Percentiles rank a stretch among this genome's conserved stretches.
phyloP scores from a whole-genome alignment of 2,113 vertebrate genomes.

The Regulus satrapa region DNA sequence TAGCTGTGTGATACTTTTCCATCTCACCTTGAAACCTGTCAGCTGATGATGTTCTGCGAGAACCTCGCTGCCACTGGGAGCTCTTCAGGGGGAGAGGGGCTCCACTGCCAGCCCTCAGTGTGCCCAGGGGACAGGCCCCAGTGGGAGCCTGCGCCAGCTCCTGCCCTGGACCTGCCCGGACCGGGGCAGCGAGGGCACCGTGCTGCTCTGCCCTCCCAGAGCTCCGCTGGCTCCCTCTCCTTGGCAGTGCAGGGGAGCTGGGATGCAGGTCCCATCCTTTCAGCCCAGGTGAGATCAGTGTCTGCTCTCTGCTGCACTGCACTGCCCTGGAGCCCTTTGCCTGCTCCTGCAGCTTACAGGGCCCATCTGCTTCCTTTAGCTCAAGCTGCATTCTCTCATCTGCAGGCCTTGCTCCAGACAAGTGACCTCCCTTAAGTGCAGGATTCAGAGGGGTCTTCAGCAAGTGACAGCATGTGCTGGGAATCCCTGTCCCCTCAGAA shows the following conservation, averaged over 20 bases:
- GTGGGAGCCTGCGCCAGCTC: not conserved
- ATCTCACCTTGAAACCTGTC: conserved; percentile 29
- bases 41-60: not conserved
- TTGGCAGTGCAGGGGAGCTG: not conserved
- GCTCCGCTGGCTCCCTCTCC: accelerated
- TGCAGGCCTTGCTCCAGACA: not conserved
- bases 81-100: not conserved
- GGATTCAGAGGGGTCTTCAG: not conserved
- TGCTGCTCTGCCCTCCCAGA: not conserved
- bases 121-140: not conserved
- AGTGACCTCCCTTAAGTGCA: not conserved
- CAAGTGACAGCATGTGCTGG: not conserved
- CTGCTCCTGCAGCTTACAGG: not conserved
- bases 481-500: not conserved
- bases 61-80: not conserved
- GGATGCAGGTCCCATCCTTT: no score
- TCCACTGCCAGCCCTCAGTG: not conserved
- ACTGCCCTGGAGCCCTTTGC: not conserved
- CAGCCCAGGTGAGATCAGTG: not conserved
- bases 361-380: not conserved
- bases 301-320: not conserved
- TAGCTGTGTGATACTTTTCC: conserved; percentile 51
- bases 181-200: not conserved
- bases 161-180: not conserved
- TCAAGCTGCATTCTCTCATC: not conserved